A percentile compares a stretch with the other conserved stretches of the same genome.
These are phyloP conservation scores for Pollicipes pollicipes DNA, from an alignment of 1,140 invertebrate species.

Conservation along the genomic window DNA sequence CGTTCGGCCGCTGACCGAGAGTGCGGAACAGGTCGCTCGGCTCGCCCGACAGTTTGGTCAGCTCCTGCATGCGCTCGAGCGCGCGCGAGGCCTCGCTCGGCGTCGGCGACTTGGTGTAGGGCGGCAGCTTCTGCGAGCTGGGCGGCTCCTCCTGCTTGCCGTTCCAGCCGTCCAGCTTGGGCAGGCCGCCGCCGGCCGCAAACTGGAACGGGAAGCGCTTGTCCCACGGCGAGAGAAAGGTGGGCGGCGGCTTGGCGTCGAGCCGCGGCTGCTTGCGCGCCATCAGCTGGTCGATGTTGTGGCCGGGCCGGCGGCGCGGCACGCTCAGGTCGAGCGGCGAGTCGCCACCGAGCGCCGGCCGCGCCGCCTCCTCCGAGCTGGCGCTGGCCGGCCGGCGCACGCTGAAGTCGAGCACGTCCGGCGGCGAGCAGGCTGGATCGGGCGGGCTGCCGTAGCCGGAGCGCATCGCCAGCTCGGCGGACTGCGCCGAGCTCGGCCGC, in stretches of 20 bases:
- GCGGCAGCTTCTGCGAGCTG: slow-evolving; percentile 18
- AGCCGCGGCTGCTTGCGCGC: background rate
- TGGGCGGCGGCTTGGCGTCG: background rate
- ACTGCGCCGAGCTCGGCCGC: background rate
- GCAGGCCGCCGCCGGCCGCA: slow-evolving; percentile 30
- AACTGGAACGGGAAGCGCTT: slow-evolving; percentile 44
- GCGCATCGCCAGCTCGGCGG: background rate
- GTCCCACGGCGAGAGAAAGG: slow-evolving; percentile 41
- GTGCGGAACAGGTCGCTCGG: slow-evolving; percentile 27
- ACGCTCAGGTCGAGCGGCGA: slow-evolving; percentile 62
- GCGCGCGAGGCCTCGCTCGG: slow-evolving; percentile 66
- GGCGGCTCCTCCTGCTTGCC: slow-evolving; percentile 14
- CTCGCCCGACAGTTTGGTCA: slow-evolving; percentile 44
- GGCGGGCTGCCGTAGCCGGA: background rate
- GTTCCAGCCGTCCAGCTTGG: slow-evolving; percentile 25
- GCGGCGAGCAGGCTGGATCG: background rate
- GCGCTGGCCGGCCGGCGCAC: background rate
- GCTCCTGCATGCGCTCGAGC: slow-evolving; percentile 75
- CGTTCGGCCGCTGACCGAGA: slow-evolving; percentile 22
- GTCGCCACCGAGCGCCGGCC: slow-evolving; percentile 32
- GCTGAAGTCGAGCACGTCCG: slow-evolving; percentile 2
- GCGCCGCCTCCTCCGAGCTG: background rate
- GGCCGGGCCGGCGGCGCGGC: slow-evolving; percentile 22
- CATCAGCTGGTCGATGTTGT: slow-evolving; percentile 3
- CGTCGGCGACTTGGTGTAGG: slow-evolving; percentile 33